Percentiles rank a stretch among this genome's conserved stretches.
These are phyloP conservation scores for Myiopsitta monachus DNA, from an alignment of 2,113 vertebrate species.

Conservation along the genomic window DNA sequence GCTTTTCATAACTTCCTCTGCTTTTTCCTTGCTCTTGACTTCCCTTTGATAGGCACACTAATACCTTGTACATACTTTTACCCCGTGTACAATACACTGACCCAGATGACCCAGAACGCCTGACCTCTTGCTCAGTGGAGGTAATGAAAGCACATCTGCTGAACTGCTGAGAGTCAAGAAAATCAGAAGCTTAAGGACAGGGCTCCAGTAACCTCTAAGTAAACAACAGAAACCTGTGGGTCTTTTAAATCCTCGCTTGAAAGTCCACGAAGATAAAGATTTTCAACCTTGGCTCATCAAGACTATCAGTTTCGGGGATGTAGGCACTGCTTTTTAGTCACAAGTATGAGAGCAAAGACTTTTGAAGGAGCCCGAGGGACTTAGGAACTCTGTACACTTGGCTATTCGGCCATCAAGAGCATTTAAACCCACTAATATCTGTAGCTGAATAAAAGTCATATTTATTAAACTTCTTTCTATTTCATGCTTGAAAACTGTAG, in stretches of 20 bases:
- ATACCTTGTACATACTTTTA: neutral
- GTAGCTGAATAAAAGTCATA: neutral
- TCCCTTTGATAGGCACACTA: neutral
- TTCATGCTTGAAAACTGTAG: neutral
- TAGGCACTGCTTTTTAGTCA: neutral
- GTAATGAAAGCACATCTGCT: neutral
- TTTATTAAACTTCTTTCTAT: neutral
- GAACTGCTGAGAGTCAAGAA: neutral
- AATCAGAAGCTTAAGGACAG: neutral
- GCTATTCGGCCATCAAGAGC: neutral
- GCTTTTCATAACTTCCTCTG: neutral
- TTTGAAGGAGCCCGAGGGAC: neutral
- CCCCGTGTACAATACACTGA: neutral
- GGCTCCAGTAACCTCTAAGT: neutral
- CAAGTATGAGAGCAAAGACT: neutral
- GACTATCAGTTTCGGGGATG: neutral
- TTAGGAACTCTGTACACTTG: neutral
- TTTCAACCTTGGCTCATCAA: neutral
- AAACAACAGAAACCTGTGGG: neutral
- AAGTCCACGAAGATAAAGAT: neutral
- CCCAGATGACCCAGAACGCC: neutral
- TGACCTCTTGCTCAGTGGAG: neutral
- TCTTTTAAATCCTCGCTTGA: neutral
- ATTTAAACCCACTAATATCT: neutral
- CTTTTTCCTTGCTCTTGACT: neutral